phyloP scores from a whole-genome alignment of 2,797 vertebrate genomes.

The Siniperca obscura region DNA sequence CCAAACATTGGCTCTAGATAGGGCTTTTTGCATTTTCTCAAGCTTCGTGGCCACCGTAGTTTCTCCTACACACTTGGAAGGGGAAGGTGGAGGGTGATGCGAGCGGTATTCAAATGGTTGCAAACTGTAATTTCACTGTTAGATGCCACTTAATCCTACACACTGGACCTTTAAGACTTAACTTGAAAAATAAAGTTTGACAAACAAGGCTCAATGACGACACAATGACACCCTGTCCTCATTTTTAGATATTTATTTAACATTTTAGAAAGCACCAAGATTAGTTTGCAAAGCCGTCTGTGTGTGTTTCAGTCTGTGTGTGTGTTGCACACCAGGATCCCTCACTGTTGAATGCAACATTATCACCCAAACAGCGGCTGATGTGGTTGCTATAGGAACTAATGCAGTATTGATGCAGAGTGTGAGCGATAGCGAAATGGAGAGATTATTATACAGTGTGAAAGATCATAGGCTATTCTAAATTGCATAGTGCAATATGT shows the following conservation, averaged over 20 bases:
- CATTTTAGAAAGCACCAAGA: not conserved
- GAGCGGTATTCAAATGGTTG: too few relatives aligned
- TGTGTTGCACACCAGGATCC: slow-evolving; percentile 10
- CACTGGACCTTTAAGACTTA: too few relatives aligned
- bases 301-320: not conserved
- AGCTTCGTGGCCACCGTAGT: too few relatives aligned
- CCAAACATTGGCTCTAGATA: too few relatives aligned
- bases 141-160: too few relatives aligned
- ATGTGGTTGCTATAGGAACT: slow-evolving; percentile 74
- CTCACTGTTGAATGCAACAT: slow-evolving; percentile 54
- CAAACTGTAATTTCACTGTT: too few relatives aligned
- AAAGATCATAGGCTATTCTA: slow-evolving; percentile 33
- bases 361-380: slow-evolving; percentile 48
- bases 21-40: too few relatives aligned
- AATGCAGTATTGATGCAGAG: slow-evolving; percentile 63
- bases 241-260: slow-evolving; percentile 18
- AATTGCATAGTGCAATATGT: slow-evolving; percentile 13
- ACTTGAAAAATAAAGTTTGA: not conserved
- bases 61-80: too few relatives aligned
- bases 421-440: slow-evolving; percentile 38
- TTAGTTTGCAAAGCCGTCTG: slow-evolving; percentile 4
- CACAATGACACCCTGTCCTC: not conserved
- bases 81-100: too few relatives aligned
- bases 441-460: slow-evolving; percentile 39
- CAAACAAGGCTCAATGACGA: not conserved